Conservation (phyloP, 2,797 vertebrate genomes). For the Protosalanx chinensis region DNA sequence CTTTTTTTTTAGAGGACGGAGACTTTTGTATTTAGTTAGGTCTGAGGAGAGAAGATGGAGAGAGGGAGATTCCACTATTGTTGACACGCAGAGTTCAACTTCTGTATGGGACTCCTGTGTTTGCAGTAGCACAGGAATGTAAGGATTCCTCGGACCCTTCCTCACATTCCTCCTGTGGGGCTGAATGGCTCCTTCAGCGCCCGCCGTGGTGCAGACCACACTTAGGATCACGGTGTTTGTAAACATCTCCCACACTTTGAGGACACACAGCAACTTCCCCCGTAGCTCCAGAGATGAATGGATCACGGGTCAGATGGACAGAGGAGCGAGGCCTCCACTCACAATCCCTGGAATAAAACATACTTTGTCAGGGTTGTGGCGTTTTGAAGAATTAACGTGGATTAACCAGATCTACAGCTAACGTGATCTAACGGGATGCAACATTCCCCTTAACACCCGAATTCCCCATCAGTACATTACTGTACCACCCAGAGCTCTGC, state of each 20-base stretch:
- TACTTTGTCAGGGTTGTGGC: neutral
- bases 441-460: too few species aligned
- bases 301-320: constrained; percentile 40
- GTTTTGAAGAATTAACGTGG: neutral
- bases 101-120: constrained; percentile 66
- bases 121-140: constrained; percentile 74
- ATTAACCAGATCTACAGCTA: neutral
- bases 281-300: constrained; percentile 22
- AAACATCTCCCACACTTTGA: constrained; percentile 62
- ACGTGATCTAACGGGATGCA: too few species aligned
- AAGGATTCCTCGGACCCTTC: constrained; percentile 71
- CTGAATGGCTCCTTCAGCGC: constrained; percentile 59
- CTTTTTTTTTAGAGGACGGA: neutral
- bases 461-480: too few species aligned
- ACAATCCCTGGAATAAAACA: neutral
- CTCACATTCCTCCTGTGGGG: constrained; percentile 68
- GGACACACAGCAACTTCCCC: constrained; percentile 39
- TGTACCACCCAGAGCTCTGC: too few species aligned
- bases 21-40: constrained; percentile 41
- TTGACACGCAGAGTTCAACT: constrained; percentile 71
- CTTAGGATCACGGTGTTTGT: constrained; percentile 68
- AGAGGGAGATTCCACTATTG: constrained; percentile 60
- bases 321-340: constrained; percentile 9
- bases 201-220: constrained; percentile 70
- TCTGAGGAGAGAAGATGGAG: constrained; percentile 45